Base-by-base conservation (phyloP, 2,113 vertebrate genomes). In the Oryzias woworae region DNA sequence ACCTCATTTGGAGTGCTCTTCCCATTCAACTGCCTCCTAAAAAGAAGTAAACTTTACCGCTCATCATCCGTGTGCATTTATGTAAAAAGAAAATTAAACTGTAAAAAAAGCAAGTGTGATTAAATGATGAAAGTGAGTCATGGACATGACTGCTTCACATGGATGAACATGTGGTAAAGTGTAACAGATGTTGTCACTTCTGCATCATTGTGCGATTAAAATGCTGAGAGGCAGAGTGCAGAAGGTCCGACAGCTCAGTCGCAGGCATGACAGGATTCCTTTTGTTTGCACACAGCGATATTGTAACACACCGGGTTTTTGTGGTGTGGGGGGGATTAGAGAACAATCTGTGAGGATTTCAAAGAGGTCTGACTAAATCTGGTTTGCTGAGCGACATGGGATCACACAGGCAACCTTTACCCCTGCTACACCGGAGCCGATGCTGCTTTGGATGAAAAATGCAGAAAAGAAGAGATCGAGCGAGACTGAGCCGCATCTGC, bases 221-320 rank as follows among this genome's bases (percentile, higher is more conserved):
- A 14, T 16, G 26, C 10, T 0, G 53, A 52, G 62, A 49, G 17
- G 14, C 26, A 49, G n/a, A 23, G 22, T 18, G 44, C 5, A 0
- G 24, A 1, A 28, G 3, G 49, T 72, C 64, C 64, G 66, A 70
- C 10, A 60, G 76, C 71, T 83, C 75, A 70, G 58, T 78, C 3
- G 3, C 54, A 54, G 3, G 55, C 68, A 47, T 1, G 36, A 49
- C 62, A 73, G 80, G 47, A 77, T 24, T 58, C n/a, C 68, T 48
- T 58, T 78, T 85, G 84, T 87, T 80, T 87, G 69, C 72, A 66
- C 56, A 78, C 62, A 53, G 67, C 58, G 28, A 69, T 54, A 55
- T 62, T 48, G 78, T 77, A 53, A 81, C 64, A 59, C 56, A 46
- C 42, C 58, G 41, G 71, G 8, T 36, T 44, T 36, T 50, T 50